phyloP scores from a whole-genome alignment of 2,797 vertebrate genomes.

The Thripadectes ignobilis region DNA sequence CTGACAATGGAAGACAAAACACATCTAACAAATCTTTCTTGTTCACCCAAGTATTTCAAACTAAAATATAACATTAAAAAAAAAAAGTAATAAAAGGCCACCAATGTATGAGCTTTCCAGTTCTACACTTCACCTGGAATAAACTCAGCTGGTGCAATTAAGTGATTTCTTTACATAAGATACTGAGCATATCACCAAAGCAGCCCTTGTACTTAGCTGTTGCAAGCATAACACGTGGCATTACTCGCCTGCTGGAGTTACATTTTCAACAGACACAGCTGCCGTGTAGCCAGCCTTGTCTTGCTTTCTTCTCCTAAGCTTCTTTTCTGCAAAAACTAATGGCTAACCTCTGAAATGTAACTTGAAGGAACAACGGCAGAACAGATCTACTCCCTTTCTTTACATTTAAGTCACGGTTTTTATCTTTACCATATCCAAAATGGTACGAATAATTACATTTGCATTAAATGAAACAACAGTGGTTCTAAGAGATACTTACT shows the following conservation, averaged over 20 bases:
- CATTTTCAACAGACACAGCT: not conserved
- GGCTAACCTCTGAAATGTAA: not conserved
- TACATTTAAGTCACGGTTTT: not conserved
- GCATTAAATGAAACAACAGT: not conserved
- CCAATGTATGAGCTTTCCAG: not conserved
- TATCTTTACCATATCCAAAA: not conserved
- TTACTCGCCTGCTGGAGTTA: not conserved
- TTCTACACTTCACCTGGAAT: not conserved
- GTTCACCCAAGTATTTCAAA: not conserved
- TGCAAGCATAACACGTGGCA: not conserved
- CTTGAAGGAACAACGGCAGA: not conserved
- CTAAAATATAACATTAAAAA: not conserved
- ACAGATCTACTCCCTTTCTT: not conserved
- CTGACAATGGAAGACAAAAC: not conserved
- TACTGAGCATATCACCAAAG: not conserved
- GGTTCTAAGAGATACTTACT: not conserved
- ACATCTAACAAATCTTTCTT: accelerated
- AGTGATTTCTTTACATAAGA: not conserved
- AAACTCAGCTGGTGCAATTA: not conserved
- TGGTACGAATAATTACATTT: accelerated
- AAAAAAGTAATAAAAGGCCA: not conserved
- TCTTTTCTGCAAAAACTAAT: not conserved
- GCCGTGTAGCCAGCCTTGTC: not conserved
- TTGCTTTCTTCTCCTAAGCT: not conserved
- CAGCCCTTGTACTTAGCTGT: not conserved